Evolutionary conservation across 2,888 invertebrate species (phyloP).

Genomic region (Monopis laevigella): DNA sequence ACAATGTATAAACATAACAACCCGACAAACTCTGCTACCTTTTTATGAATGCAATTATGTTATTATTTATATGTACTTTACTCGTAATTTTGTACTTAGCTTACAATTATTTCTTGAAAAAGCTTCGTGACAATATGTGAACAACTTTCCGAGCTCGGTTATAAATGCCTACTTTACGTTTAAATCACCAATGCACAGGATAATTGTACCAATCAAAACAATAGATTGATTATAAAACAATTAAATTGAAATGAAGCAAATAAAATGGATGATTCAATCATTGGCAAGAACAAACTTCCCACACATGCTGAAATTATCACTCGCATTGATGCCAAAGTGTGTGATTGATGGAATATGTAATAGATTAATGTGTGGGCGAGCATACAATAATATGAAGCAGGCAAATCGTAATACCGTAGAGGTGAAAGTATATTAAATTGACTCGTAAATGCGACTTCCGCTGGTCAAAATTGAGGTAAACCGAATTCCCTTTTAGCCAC

Average conservation of each 20-base stretch:
- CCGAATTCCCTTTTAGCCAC: conserved; percentile 38
- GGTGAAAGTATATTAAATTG: conserved; percentile 34
- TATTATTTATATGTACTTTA: no score
- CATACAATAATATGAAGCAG: neutral
- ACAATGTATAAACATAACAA: no score
- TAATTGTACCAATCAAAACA: no score
- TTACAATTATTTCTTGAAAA: no score
- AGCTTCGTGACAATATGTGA: no score
- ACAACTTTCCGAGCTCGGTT: no score
- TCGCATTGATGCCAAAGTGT: conserved; percentile 47
- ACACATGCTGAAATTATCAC: conserved; percentile 49
- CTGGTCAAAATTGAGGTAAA: conserved; percentile 40
- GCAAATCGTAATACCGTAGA: conserved; percentile 16
- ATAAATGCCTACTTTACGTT: no score
- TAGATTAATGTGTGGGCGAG: conserved; percentile 4
- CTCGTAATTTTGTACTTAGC: no score
- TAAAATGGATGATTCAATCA: conserved; percentile 46
- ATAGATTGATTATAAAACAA: neutral
- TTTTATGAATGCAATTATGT: no score
- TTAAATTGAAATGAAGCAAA: neutral
- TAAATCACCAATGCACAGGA: no score
- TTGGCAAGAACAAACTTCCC: conserved; percentile 51
- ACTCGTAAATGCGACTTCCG: conserved; percentile 41
- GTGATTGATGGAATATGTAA: conserved; percentile 36
- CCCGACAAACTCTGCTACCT: no score